These are phyloP conservation scores for Xestia rhomboidea DNA, from an alignment of 2,888 invertebrate species.

Conservation along the genomic window DNA sequence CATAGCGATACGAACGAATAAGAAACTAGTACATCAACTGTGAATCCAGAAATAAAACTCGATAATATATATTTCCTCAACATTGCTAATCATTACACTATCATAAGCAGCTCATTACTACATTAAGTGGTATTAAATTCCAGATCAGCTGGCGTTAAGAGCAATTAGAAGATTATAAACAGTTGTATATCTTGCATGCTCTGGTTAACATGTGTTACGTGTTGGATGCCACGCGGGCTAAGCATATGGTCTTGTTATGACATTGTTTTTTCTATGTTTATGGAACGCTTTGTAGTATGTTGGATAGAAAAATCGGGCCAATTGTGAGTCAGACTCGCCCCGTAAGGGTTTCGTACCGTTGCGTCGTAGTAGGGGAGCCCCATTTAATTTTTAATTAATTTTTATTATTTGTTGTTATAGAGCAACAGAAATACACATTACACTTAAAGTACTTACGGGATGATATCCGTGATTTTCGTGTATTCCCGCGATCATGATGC, in stretches of 20 bases:
- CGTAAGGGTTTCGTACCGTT: too few relatives aligned
- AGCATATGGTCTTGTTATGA: slow-evolving; percentile 10
- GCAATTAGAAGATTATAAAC: slow-evolving; percentile 46
- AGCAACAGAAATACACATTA: too few relatives aligned
- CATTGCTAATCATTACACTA: slow-evolving; percentile 16
- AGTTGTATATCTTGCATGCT: slow-evolving; percentile 35
- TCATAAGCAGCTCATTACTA: slow-evolving; percentile 28
- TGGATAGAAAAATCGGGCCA: background rate
- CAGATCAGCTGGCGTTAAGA: slow-evolving; percentile 28
- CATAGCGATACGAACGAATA: background rate
- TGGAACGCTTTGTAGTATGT: background rate
- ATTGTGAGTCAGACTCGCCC: too few relatives aligned
- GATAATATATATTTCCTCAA: slow-evolving; percentile 22
- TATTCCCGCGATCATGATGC: too few relatives aligned
- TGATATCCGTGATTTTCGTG: too few relatives aligned
- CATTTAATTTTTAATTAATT: too few relatives aligned
- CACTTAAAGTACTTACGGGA: too few relatives aligned
- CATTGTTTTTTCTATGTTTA: background rate
- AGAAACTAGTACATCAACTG: background rate
- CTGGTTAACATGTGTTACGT: slow-evolving; percentile 37
- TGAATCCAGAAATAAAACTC: slow-evolving; percentile 1
- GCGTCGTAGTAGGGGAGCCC: too few relatives aligned
- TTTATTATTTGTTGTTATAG: too few relatives aligned
- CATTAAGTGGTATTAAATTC: slow-evolving; percentile 19
- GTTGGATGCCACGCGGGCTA: slow-evolving; percentile 31